phyloP scores from a whole-genome alignment of 2,113 vertebrate genomes.

The Callospermophilus lateralis region DNA sequence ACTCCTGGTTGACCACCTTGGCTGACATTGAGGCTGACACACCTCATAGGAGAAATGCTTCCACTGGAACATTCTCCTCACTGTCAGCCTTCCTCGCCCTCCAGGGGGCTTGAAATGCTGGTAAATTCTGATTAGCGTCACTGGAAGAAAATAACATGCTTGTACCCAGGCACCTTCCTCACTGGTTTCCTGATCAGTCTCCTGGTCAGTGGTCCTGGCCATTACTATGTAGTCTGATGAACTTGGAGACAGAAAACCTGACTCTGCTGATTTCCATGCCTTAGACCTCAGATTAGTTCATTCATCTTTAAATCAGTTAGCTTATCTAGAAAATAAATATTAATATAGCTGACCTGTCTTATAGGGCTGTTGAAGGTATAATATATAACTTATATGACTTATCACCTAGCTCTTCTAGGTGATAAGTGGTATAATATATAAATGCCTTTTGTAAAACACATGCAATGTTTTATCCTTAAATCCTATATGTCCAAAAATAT shows the following conservation, averaged over 20 bases:
- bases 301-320: neutral
- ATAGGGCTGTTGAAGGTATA: neutral
- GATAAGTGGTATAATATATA: neutral
- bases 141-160: neutral
- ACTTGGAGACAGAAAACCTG: neutral
- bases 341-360: neutral
- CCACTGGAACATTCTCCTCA: neutral
- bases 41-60: neutral
- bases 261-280: neutral
- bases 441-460: neutral
- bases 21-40: fast-evolving
- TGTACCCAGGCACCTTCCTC: neutral
- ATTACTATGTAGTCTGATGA: too few relatives aligned
- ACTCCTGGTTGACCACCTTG: neutral
- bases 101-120: neutral
- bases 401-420: too few relatives aligned
- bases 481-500: neutral
- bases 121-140: neutral
- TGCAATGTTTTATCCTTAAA: neutral
- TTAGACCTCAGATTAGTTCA: too few relatives aligned
- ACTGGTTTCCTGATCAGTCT: neutral
- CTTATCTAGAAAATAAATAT: neutral
- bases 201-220: neutral
- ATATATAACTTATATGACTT: too few relatives aligned
- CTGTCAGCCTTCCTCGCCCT: neutral